Evolutionary conservation across 1,140 invertebrate genomes (phyloP), one percentile per base, ranked within the genome.

Genomic region (Battus philenor): DNA sequence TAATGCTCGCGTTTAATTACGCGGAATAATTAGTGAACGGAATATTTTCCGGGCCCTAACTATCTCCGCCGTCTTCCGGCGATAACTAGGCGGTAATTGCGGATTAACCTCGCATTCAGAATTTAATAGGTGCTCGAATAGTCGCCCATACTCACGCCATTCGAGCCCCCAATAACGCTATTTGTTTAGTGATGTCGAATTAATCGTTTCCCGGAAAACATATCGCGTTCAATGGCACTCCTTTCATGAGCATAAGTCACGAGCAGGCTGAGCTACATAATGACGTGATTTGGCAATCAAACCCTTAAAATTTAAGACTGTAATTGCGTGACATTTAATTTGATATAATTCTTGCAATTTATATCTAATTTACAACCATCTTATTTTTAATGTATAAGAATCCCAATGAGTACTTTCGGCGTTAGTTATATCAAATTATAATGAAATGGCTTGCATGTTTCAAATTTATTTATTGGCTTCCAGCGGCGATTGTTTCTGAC

Each of bases 21-120:
- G 72, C 75, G 81, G 81, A 85, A 85, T 85, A 85, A 80, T 85
- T 85, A 85, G 78, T 79, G 78, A 76, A 78, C 81, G 81, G 81
- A 85, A 85, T 79, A 81, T 82, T 75, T 85, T 85, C 80, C 76
- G 76, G 70, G 72, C 77, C 68, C 80, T 82, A 85, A 85, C 76
- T 85, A 85, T 85, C 80, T 80, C 76, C 76, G 63, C 68, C 80
- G 74, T 82, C 80, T 84, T 82, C 78, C 80, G 80, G 76, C 76
- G 73, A 84, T 84, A 84, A 85, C 78, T 85, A 82, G 76, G 75
- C 78, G 78, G 80, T 84, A 82, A 85, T 85, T 81, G 76, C 75
- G 70, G 76, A 79, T 85, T 81, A 82, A 85, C 78, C 78, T 80
- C 76, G 69, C 80, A 84, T 82, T 85, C 77, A 79, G 63, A 69